Evolutionary conservation across 2,888 invertebrate species (phyloP).

Genomic region (Falcaria lacertinaria): DNA sequence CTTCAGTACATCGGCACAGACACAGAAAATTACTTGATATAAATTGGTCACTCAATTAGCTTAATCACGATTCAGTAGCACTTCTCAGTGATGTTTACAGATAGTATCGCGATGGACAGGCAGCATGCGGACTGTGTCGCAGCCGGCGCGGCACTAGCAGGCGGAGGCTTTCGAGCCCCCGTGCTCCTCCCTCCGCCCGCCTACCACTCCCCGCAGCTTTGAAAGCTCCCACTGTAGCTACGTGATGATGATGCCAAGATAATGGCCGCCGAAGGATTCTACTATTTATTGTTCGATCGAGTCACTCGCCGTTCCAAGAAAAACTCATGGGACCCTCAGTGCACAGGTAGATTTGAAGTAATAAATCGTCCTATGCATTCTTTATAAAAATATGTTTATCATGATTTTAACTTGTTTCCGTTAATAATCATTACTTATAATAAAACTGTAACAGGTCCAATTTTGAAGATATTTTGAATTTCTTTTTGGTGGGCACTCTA

Average conservation of each 20-base stretch:
- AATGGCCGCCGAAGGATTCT: conserved; percentile 73
- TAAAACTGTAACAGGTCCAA: no score
- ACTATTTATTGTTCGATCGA: conserved; percentile 74
- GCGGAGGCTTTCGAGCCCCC: conserved; percentile 65
- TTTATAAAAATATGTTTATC: neutral
- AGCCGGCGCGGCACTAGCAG: conserved; percentile 69
- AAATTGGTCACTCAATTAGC: conserved; percentile 13
- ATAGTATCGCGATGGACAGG: conserved; percentile 31
- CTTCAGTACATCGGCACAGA: conserved; percentile 17
- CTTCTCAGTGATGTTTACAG: conserved; percentile 63
- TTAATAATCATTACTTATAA: neutral
- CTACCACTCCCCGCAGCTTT: conserved; percentile 60
- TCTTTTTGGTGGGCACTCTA: no score
- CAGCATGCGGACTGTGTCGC: conserved; percentile 62
- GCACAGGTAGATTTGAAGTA: conserved; percentile 27
- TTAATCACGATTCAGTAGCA: conserved; percentile 44
- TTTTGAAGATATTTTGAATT: no score
- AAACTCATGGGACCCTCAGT: conserved; percentile 24
- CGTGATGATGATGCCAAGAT: conserved; percentile 74
- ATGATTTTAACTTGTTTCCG: neutral
- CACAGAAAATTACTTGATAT: conserved; percentile 24
- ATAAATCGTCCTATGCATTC: neutral
- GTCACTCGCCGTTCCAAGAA: conserved; percentile 54
- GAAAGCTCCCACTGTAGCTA: conserved; percentile 67
- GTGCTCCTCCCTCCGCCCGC: conserved; percentile 48